Conservation (phyloP, 1,140 invertebrate species). For the Apis laboriosa region DNA sequence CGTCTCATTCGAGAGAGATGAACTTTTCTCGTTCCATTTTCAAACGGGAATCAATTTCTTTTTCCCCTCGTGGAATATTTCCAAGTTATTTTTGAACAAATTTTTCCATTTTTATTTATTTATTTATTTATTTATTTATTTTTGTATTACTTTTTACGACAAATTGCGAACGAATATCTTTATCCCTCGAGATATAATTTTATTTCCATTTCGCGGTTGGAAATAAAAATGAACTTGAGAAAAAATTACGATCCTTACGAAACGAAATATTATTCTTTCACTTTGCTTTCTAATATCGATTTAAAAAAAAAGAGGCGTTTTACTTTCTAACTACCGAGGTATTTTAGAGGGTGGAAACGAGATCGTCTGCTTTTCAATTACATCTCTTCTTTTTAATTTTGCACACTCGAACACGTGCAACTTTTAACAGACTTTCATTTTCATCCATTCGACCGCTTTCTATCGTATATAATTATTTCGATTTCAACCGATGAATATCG, state of each 20-base stretch:
- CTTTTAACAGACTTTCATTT: slow-evolving; percentile 27
- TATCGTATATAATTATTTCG: slow-evolving; percentile 27
- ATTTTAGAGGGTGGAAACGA: slow-evolving; percentile 7
- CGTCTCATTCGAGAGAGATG: neutral
- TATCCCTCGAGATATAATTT: too few species aligned
- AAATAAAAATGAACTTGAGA: too few species aligned
- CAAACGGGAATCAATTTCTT: neutral
- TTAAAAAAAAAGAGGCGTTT: neutral
- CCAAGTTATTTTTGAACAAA: neutral
- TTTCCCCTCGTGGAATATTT: too few species aligned
- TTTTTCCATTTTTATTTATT: neutral
- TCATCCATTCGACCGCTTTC: slow-evolving; percentile 25
- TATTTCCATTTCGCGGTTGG: too few species aligned
- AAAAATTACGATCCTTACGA: neutral
- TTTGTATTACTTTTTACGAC: too few species aligned
- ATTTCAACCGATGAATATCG: slow-evolving; percentile 20
- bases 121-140: too few species aligned
- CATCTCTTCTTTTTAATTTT: slow-evolving; percentile 28
- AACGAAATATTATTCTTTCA: neutral
- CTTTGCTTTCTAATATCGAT: neutral
- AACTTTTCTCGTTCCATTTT: neutral
- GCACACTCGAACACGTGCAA: neutral
- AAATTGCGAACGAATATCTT: too few species aligned
- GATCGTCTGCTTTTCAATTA: neutral
- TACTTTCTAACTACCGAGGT: slow-evolving; percentile 24